Conservation (phyloP, 2,888 invertebrate species). For the Chrysolina haemoptera region DNA sequence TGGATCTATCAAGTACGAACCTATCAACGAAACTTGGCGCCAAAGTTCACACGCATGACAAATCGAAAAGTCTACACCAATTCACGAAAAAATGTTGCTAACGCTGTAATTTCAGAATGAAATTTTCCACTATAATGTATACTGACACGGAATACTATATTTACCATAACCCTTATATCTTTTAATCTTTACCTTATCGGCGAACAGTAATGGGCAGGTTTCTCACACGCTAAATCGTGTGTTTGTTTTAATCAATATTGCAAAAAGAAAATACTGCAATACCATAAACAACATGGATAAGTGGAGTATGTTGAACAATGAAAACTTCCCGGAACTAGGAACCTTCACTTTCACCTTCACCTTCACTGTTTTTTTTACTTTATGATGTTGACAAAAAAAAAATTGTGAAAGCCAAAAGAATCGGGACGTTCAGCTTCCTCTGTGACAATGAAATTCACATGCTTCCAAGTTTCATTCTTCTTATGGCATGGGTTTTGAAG, state of each 20-base stretch:
- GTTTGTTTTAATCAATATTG: not conserved
- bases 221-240: slow-evolving; percentile 4
- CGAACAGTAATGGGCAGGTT: not conserved
- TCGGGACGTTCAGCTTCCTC: no score
- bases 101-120: not conserved
- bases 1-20: no score
- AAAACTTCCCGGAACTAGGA: no score
- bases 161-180: not conserved
- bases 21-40: no score
- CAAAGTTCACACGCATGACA: no score
- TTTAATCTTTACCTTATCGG: not conserved
- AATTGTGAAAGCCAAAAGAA: no score
- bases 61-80: not conserved
- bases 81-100: not conserved
- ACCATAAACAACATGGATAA: not conserved
- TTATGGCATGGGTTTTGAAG: no score
- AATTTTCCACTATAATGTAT: not conserved
- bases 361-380: no score
- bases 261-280: not conserved
- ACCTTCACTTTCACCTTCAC: no score
- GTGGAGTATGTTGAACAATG: not conserved
- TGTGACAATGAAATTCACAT: no score
- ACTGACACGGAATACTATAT: slow-evolving; percentile 2
- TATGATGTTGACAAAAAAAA: no score
- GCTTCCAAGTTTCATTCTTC: no score